A percentile compares a stretch with the other conserved stretches of the same genome.
Conservation (phyloP, 2,113 vertebrate species). For the Coturnix japonica region DNA sequence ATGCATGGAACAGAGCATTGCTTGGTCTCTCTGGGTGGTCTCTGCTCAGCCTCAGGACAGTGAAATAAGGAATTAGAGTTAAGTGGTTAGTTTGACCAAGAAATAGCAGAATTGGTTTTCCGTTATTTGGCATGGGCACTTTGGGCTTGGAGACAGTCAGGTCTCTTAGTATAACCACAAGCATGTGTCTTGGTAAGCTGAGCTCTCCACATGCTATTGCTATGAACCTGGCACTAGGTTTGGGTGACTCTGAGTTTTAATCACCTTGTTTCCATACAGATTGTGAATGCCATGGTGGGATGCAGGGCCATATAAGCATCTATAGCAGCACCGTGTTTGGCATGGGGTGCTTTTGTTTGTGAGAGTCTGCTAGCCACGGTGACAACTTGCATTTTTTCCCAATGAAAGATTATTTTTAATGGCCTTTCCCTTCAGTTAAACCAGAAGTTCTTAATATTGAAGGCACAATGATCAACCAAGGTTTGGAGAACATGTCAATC, state of each 20-base stretch:
- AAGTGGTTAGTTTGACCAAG: neutral
- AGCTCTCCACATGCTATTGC: neutral
- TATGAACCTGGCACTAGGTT: neutral
- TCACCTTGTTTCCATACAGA: neutral
- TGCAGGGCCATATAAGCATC: neutral
- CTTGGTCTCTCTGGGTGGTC: neutral
- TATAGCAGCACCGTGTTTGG: neutral
- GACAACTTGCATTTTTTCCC: neutral
- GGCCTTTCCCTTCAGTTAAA: neutral
- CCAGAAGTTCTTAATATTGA: neutral
- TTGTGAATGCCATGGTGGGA: neutral
- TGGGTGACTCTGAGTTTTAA: neutral
- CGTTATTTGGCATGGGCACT: neutral
- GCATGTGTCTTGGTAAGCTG: neutral
- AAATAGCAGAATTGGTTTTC: neutral
- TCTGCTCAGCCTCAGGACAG: neutral
- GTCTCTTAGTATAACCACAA: neutral
- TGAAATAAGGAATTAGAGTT: neutral
- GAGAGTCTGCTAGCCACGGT: accelerated
- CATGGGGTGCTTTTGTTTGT: neutral
- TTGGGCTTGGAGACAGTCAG: neutral
- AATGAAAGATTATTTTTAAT: neutral
- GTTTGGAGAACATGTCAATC: neutral
- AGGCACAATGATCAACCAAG: neutral
- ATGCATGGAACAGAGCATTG: neutral